phyloP scores from a whole-genome alignment of 2,113 vertebrate genomes.

The Gymnogyps californianus region DNA sequence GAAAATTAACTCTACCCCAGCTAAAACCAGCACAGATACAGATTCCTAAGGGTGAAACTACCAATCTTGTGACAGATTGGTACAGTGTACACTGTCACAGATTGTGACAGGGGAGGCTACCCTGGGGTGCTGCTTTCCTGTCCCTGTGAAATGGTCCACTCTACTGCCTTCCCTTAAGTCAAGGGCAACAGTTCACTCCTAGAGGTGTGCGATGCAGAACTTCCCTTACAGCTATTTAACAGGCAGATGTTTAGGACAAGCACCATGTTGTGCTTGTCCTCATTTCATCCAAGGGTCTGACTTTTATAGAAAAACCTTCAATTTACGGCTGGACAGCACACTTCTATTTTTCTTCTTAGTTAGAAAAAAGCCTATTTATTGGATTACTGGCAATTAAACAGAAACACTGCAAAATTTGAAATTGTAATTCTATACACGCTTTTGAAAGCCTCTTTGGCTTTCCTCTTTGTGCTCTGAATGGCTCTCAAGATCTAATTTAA shows the following conservation, averaged over 20 bases:
- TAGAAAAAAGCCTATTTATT: background rate
- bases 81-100: background rate
- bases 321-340: background rate
- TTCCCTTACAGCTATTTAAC: background rate
- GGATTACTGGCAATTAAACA: background rate
- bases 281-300: background rate
- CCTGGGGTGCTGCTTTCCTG: background rate
- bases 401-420: background rate
- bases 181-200: background rate
- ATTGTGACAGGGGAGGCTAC: background rate
- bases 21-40: background rate
- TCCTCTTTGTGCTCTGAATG: background rate
- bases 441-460: constrained; percentile 1
- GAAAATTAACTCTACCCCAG: background rate
- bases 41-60: background rate
- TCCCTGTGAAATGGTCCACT: background rate
- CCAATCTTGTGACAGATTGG: background rate
- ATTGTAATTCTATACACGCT: background rate
- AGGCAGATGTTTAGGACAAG: background rate
- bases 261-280: background rate
- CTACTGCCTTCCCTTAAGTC: background rate
- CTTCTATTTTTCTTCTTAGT: background rate
- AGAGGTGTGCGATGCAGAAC: background rate
- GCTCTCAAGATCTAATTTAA: constrained; percentile 12
- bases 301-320: background rate